Base-by-base conservation (phyloP, 2,888 invertebrate species). In the Pinctada fucata region DNA sequence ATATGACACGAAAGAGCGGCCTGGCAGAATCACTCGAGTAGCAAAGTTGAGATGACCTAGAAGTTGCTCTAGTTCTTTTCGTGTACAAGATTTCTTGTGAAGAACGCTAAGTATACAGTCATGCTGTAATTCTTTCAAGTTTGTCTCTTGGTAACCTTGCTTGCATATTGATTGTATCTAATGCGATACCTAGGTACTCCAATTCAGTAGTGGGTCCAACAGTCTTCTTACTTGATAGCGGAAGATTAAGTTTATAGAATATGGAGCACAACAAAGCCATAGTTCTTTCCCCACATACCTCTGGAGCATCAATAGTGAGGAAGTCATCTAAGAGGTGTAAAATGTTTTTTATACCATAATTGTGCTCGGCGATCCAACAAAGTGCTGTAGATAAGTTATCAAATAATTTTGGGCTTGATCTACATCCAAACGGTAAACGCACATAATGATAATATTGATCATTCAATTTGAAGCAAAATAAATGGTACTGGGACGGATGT, bases 301-400 rank as follows among this genome's bases (percentile, higher is more conserved):
- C 49, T 3, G 79, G 74, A n/a, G 13, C 3, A 3, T 81, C 76
- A 45, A 82, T 52, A 8, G 79, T 74, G n/a, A 84, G 50, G 68
- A 82, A 84, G 50, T 81, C 79, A 75, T 84, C 82, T 16, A 84
- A 67, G 5, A 84, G 48, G 51, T 82, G 78, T 8, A 82, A 75
- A n/a, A 82, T 78, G 51, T 72, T 52, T 2, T 66, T 2, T 16
- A 84, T 76, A 1, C 52, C 51, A 65, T 84, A 80, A 49, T 82
- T 82, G 49, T 77, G 31, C 50, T 47, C 45, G 6, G 83, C 80
- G 63, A 83, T 80, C 82, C 82, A 82, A 72, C 76, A 73, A 3
- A 82, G 58, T 48, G 82, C 81, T 51, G 64, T 16, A 10, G 82
- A 78, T 3, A 84, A 52, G 2, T 66, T 6, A 47, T 77, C 76